Evolutionary conservation across 2,113 vertebrate genomes (phyloP).

Genomic region (Aspidoscelis tigris): DNA sequence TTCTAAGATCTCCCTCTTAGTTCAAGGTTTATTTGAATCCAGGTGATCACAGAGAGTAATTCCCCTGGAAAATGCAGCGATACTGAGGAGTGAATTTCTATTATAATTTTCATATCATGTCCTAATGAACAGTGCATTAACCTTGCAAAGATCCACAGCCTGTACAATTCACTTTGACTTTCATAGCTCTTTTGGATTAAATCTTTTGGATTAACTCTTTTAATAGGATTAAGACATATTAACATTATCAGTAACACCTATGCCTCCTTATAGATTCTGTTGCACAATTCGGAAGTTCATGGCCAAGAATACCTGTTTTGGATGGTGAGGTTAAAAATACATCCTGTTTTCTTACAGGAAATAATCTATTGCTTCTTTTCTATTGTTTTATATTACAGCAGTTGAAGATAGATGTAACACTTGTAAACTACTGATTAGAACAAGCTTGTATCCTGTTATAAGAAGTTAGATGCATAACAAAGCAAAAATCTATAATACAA

Average conservation of each 20-base stretch:
- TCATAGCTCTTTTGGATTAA: constrained; percentile 2
- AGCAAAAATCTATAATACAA: too few species aligned
- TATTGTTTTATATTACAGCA: background rate
- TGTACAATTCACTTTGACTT: constrained; percentile 4
- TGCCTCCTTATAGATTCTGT: background rate
- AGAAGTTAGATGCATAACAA: background rate
- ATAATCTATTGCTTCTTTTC: background rate
- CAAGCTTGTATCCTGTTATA: background rate
- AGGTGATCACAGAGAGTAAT: constrained; percentile 8
- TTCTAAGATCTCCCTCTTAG: background rate
- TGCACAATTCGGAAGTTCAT: background rate
- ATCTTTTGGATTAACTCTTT: background rate
- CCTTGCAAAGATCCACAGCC: background rate
- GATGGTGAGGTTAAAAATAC: background rate
- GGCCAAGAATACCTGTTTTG: background rate
- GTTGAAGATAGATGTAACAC: background rate
- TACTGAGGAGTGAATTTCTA: background rate
- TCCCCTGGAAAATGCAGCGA: constrained; percentile 17
- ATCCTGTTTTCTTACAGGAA: background rate
- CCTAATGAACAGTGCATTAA: constrained; percentile 13
- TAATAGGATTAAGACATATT: constrained; percentile 14
- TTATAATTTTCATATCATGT: constrained; percentile 1
- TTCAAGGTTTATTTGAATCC: constrained; percentile 12
- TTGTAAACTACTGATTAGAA: background rate
- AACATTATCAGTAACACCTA: background rate